A percentile compares a stretch with the other conserved stretches of the same genome.
phyloP scores from a whole-genome alignment of 2,888 invertebrate genomes.

The Ormyrus rosae region DNA sequence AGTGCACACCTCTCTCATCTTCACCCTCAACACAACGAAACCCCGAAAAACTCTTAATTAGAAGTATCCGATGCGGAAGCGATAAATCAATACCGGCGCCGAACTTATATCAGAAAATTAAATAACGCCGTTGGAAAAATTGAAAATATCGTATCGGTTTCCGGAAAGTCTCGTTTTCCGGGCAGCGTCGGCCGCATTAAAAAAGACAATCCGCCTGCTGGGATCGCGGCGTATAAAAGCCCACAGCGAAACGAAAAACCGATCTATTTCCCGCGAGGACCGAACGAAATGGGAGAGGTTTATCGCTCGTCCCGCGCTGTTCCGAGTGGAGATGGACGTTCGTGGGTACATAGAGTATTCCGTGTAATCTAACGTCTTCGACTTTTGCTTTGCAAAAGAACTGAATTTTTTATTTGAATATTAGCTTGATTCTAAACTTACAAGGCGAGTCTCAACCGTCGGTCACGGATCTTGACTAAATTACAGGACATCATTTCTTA shows the following conservation, averaged over 20 bases:
- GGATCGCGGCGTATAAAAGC: background rate
- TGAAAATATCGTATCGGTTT: conserved; percentile 23
- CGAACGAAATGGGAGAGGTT: background rate
- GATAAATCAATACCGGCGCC: background rate
- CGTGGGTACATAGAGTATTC: too few relatives aligned
- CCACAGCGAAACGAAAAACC: background rate
- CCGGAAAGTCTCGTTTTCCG: background rate
- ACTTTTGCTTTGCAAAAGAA: too few relatives aligned
- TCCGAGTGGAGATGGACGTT: too few relatives aligned
- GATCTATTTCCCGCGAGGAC: too few relatives aligned
- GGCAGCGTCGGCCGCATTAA: background rate
- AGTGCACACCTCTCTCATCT: too few relatives aligned
- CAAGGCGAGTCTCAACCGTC: too few relatives aligned
- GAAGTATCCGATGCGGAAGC: conserved; percentile 8
- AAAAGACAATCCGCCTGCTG: background rate
- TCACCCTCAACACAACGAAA: background rate
- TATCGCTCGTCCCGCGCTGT: background rate
- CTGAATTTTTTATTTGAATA: too few relatives aligned
- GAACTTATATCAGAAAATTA: conserved; percentile 9
- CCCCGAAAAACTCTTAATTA: conserved; percentile 16
- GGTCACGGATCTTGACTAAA: too few relatives aligned
- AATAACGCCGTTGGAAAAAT: conserved; percentile 24
- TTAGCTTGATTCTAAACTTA: too few relatives aligned
- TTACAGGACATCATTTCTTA: too few relatives aligned
- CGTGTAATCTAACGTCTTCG: too few relatives aligned